phyloP scores from a whole-genome alignment of 2,888 invertebrate genomes.

The Drosophila limbata region DNA sequence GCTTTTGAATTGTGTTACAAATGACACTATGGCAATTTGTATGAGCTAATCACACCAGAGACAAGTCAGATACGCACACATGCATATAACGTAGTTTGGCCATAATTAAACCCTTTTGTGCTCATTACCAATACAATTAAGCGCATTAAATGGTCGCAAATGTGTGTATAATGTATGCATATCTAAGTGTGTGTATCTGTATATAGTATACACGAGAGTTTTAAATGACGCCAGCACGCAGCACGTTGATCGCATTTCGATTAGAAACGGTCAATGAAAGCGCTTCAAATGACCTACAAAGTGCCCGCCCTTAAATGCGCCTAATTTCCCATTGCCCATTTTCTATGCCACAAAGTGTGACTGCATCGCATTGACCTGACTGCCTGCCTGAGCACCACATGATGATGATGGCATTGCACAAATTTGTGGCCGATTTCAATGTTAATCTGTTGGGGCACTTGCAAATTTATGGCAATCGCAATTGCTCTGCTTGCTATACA shows the following conservation, averaged over 20 bases:
- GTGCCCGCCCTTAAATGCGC: constrained; percentile 36
- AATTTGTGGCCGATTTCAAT: constrained; percentile 53
- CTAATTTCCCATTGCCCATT: constrained; percentile 61
- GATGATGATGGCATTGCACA: constrained; percentile 1
- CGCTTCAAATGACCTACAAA: constrained; percentile 49
- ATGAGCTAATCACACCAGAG: constrained; percentile 69
- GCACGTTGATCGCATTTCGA: constrained; percentile 48
- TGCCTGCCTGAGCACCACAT: constrained; percentile 3
- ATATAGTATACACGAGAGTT: constrained; percentile 20
- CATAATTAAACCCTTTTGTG: constrained; percentile 67
- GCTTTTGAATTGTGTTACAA: constrained; percentile 50
- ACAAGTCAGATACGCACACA: constrained; percentile 24
- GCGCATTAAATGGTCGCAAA: constrained; percentile 42
- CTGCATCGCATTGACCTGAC: constrained; percentile 20
- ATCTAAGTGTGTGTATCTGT: background rate
- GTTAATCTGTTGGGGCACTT: constrained; percentile 69
- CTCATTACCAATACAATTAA: constrained; percentile 73
- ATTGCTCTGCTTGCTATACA: constrained; percentile 47
- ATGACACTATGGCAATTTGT: constrained; percentile 71
- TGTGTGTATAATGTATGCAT: constrained; percentile 25
- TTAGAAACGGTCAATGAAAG: constrained; percentile 35
- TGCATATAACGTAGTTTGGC: constrained; percentile 20
- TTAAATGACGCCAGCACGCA: constrained; percentile 42
- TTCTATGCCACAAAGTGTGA: constrained; percentile 58
- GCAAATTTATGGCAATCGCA: constrained; percentile 65